Evolutionary conservation across 2,797 vertebrate genomes (phyloP), one percentile per base, ranked within the genome.

Genomic region (Sphenopsis melanotis): DNA sequence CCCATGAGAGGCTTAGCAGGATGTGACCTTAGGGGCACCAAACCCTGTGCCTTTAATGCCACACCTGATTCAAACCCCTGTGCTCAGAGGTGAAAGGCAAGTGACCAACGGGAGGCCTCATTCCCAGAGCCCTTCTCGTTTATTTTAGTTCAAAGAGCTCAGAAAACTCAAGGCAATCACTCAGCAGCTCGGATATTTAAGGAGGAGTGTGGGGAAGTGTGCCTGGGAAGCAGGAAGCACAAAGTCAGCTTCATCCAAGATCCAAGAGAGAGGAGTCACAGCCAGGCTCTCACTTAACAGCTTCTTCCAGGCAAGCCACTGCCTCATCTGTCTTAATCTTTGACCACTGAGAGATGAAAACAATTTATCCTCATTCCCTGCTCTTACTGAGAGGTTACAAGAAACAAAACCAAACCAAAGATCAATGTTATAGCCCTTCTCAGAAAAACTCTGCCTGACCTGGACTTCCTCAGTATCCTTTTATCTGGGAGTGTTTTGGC

Each of bases 401-500:
- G 91, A 95, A 96, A 85, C 68, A 82, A 85, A 94, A 91, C 61
- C 76, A 83, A 95, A 94, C n/a, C 87, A 84, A 84, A 93, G 83
- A 91, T 91, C 91, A 89, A 47, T 30, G 80, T 83, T 76, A 46
- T 34, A 68, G 9, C 60, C 78, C 59, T 91, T 81, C 83, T 83
- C 80, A 93, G 91, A 72, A 83, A 70, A 90, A 74, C 77, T 66
- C 83, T 1, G 4, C 46, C 91, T 76, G 91, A 94, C 89, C 87
- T 96, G 87, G 83, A 76, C 93, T 95, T 95, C 90, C 87, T 95
- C 87, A 85, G 95, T 75, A 90, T 91, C 79, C 87, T 93, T 93
- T 95, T 93, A 88, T 94, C 92, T 94, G 69, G 1, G 78, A 94
- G 89, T 96, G 96, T 92, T 92, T 96, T 95, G 96, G 97, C 91